phyloP scores from a whole-genome alignment of 2,797 vertebrate species.

The Pangasius mekongensis region DNA sequence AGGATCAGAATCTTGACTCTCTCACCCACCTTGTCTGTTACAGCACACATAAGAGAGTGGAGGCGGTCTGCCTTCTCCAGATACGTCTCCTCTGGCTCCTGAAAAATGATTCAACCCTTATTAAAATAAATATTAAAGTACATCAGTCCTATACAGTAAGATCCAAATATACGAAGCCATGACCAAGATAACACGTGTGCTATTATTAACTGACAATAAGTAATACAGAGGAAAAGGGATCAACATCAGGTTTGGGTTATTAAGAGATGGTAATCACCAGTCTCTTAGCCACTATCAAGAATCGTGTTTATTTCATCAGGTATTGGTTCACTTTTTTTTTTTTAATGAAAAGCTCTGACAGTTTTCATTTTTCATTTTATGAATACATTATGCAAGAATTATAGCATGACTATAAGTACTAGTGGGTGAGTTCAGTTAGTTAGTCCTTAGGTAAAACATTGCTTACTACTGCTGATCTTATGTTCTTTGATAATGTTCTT shows the following conservation, averaged over 20 bases:
- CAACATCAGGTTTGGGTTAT: not conserved
- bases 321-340: not conserved
- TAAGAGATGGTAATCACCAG: not conserved
- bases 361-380: not conserved
- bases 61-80: constrained; percentile 82
- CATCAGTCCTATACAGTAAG: not conserved
- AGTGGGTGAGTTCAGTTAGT: not conserved
- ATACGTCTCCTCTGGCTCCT: constrained; percentile 85
- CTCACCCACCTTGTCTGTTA: constrained; percentile 77
- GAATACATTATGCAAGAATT: not conserved
- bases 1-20: not conserved
- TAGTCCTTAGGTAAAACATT: not conserved
- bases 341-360: not conserved
- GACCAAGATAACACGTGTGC: not conserved
- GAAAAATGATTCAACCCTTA: constrained; percentile 25
- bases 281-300: not conserved
- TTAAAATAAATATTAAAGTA: constrained; percentile 2
- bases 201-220: not conserved
- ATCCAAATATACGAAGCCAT: not conserved
- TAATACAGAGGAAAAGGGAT: not conserved
- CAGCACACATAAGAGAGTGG: constrained; percentile 77
- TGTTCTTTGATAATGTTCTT: not conserved
- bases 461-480: not conserved
- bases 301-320: not conserved
- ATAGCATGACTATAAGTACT: not conserved